Evolutionary conservation across 2,797 vertebrate species (phyloP), one percentile per base, ranked within the genome.

Genomic region (Perodicticus potto): DNA sequence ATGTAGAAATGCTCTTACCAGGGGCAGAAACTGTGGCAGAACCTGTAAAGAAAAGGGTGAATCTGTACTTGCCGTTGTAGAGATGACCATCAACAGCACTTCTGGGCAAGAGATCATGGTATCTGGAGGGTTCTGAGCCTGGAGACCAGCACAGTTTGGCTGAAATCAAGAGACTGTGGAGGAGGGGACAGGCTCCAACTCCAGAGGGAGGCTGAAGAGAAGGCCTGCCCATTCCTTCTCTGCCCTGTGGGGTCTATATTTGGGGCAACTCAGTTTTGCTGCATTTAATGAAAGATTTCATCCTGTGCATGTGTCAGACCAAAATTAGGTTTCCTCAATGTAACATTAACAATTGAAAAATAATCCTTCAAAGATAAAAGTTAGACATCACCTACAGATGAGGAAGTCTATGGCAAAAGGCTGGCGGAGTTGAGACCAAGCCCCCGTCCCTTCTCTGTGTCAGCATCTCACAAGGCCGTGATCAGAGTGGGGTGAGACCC

Each of bases 401-500:
- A 70, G 10, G 17, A 83, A 49, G 40, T 7, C 2, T 27, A 22
- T 2, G 20, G 7, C 8, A n/a, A 23, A 83, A 55, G 49, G 10
- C 27, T 69, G 34, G 17, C 13, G 6, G 22, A 53, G 2, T 1
- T 3, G 22, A 94, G 4, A 1, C 12, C 45, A 59, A 57, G 1
- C 22, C 7, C 5, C 0, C 0, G 14, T 14, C 4, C 5, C 4
- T 22, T 34, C 5, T 27, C 2, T 16, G 7, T 49, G 29, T 55
- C 5, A 34, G 32, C 20, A 40, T 32, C 23, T n/a, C 63, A 45
- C 1, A 23, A 11, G 1, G 8, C 37, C 29, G 9, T 77, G 53
- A 19, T 20, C 6, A 27, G 27, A 59, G 8, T 8, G 59, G 14
- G 9, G 3, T 13, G 14, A 34, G 37, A 55, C 16, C 25, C 1